Evolutionary conservation across 2,888 invertebrate genomes (phyloP), one percentile per base, ranked within the genome.

Genomic region (Dicycla oo): DNA sequence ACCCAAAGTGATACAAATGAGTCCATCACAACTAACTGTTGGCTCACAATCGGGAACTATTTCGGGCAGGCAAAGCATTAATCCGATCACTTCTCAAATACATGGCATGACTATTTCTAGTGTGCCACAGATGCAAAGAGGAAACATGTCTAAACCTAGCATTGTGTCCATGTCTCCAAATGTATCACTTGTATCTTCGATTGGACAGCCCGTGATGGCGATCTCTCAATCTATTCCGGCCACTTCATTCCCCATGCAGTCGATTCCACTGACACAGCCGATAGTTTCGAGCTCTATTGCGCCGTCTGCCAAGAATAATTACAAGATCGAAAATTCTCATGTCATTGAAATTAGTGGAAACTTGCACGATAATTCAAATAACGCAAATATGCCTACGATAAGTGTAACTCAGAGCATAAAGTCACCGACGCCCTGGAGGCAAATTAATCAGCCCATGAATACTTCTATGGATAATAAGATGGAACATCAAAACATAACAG

Each of bases 271-370:
- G 67, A 93, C 96, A 13, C 96, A 96, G 78, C 96, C 96, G 11
- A 96, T 96, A 77, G 95, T 96, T 11, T 94, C 96, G 3, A 96
- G 94, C 82, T 94, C 96, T 49, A 92, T 96, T 67, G 95, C 95
- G 23, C 94, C 95, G 58, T 91, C 95, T 3, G 85, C 89, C 30
- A 93, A 94, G 83, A 94, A 89, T 78, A 93, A 92, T 69, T 89
- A 94, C 63, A 96, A 96, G 79, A 91, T 95, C 38, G 95, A 96
- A 85, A 95, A 95, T 75, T 93, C 95, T 0, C 95, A 96, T 85
- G 93, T 96, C 3, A 95, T 96, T 68, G 95, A 96, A 89, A 96
- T 96, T 71, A 94, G 95, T 87, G 95, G 96, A 15, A 96, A 95
- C 83, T 87, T 95, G 70, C 95, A 95, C 73, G 95, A 95, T 70